These are phyloP conservation scores for Falco columbarius DNA, from an alignment of 2,797 vertebrate species.

Conservation along the genomic window DNA sequence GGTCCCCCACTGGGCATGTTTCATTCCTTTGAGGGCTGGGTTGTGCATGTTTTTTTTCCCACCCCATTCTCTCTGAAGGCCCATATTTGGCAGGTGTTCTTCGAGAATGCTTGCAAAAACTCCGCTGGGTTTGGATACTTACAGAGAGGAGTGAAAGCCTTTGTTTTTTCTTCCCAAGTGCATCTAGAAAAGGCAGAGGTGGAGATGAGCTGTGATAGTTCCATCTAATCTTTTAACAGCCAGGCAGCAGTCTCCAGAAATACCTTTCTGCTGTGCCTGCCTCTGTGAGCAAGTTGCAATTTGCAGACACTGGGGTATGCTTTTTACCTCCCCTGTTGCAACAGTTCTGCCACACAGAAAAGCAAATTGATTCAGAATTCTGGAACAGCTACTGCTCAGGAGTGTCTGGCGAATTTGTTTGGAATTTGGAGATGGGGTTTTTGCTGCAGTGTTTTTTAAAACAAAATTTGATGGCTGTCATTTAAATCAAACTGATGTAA, in stretches of 20 bases:
- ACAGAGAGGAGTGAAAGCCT: background rate
- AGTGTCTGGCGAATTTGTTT: background rate
- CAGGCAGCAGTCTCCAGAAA: background rate
- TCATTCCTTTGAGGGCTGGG: background rate
- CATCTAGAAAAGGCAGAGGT: background rate
- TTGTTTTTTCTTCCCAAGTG: background rate
- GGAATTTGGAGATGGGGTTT: background rate
- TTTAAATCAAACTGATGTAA: conserved; percentile 6
- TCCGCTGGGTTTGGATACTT: background rate
- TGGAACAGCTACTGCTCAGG: background rate
- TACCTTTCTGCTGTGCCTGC: background rate
- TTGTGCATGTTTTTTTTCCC: fast-evolving
- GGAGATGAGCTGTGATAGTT: fast-evolving
- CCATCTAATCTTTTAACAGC: background rate
- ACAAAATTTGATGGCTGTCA: background rate
- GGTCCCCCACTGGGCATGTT: fast-evolving
- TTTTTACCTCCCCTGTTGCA: background rate
- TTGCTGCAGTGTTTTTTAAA: background rate
- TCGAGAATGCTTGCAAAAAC: background rate
- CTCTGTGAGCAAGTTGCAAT: background rate
- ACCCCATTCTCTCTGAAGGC: fast-evolving
- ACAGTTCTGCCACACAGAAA: background rate
- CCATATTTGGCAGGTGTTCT: fast-evolving
- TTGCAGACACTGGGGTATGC: background rate
- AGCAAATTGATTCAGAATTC: background rate